Evolutionary conservation across 2,797 vertebrate genomes (phyloP), one percentile per base, ranked within the genome.

Genomic region (Ambastaia sidthimunki): DNA sequence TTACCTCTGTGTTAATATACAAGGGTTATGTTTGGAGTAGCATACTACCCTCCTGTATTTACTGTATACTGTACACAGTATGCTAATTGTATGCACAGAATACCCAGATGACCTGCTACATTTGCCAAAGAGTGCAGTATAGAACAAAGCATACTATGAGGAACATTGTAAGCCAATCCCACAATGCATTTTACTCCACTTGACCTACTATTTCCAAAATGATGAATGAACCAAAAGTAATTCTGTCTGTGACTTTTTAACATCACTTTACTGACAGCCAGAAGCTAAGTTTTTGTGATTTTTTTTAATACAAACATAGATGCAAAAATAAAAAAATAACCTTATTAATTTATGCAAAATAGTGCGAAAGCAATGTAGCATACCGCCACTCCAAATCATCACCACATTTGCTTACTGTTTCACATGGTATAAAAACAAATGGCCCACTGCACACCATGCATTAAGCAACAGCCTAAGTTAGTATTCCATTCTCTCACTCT

Each of bases 401-500:
- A 21, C 57, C 21, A 6, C 57, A 28, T 16, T 10, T 62, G 25
- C 25, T 16, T 31, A 16, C 13, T 62, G 23, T 74, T 74, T 74
- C 18, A 73, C 19, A 47, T 23, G 59, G 12, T 28, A 54, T 52
- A 31, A n/a, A 19, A 19, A 44, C 2, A 55, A 71, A 10, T 7
- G 15, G 69, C 31, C 65, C 19, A 54, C 25, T 23, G 28, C 18
- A 19, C n/a, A 68, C 16, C 13, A 71, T 34, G 28, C 41, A 50
- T 2, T 71, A 52, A 70, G 9, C 55, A 71, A 54, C 21, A 70
- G 41, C 18, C 37, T 48, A 21, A n/a, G 25, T 41, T 63, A 65
- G 19, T 78, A 65, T 63, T 71, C 47, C 21, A 71, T 19, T 71
- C 57, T 69, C 23, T 48, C 69, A 50, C 47, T 19, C 50, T 66